Conservation (phyloP, 1,140 invertebrate genomes). For the Drosophila nikananu region DNA sequence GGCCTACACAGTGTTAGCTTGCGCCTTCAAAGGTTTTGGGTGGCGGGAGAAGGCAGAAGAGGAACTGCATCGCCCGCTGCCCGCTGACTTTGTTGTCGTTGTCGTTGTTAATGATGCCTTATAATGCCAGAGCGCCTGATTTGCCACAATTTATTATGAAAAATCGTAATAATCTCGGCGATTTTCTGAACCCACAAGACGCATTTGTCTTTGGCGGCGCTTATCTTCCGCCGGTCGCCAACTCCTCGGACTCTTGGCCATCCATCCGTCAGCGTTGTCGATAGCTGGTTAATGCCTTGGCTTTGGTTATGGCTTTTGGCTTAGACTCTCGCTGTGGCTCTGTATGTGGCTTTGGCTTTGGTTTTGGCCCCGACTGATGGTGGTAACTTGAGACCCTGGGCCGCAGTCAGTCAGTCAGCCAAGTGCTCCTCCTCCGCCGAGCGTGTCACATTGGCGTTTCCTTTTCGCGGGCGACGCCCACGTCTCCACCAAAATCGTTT, state of each 20-base stretch:
- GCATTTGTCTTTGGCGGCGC: slow-evolving; percentile 81
- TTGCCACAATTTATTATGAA: slow-evolving; percentile 85
- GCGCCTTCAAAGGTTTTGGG: slow-evolving; percentile 47
- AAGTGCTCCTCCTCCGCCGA: slow-evolving; percentile 56
- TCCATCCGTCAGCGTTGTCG: slow-evolving; percentile 80
- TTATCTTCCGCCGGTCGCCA: slow-evolving; percentile 56
- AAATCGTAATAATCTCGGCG: slow-evolving; percentile 80
- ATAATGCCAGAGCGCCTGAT: slow-evolving; percentile 83
- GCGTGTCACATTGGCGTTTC: slow-evolving; percentile 83
- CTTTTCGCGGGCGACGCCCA: slow-evolving; percentile 74
- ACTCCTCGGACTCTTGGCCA: slow-evolving; percentile 51
- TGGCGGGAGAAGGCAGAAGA: background rate
- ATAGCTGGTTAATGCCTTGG: slow-evolving; percentile 75
- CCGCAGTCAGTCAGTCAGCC: slow-evolving; percentile 34
- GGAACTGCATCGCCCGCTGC: slow-evolving; percentile 39
- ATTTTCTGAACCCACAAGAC: slow-evolving; percentile 82
- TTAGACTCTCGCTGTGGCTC: slow-evolving; percentile 27
- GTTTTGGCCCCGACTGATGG: slow-evolving; percentile 12
- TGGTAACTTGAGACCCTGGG: slow-evolving; percentile 46
- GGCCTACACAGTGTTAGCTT: slow-evolving; percentile 77
- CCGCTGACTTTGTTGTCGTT: slow-evolving; percentile 49
- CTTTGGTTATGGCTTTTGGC: slow-evolving; percentile 21
- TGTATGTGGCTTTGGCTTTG: slow-evolving; percentile 3
- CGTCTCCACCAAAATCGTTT: slow-evolving; percentile 77
- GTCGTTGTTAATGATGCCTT: slow-evolving; percentile 83